phyloP scores from a whole-genome alignment of 2,888 invertebrate species.

The Liposcelis brunnea region DNA sequence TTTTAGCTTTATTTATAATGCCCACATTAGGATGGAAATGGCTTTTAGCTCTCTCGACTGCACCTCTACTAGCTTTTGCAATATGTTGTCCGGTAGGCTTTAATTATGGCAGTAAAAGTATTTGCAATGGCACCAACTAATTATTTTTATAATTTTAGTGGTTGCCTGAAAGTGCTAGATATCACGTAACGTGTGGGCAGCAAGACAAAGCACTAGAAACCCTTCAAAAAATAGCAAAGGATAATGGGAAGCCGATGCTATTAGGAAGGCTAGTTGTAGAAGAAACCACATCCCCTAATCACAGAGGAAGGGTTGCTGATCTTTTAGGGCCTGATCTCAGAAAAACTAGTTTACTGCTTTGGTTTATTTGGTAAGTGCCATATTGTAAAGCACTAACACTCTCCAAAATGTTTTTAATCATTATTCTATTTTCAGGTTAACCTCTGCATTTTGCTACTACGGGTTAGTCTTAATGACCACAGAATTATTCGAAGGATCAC shows the following conservation, averaged over 20 bases:
- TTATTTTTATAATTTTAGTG: slow-evolving; percentile 37
- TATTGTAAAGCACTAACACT: background rate
- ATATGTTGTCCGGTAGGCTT: slow-evolving; percentile 55
- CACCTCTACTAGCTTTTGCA: slow-evolving; percentile 72
- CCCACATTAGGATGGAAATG: slow-evolving; percentile 82
- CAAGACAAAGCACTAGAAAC: slow-evolving; percentile 72
- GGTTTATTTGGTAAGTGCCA: slow-evolving; percentile 71
- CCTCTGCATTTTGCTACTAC: slow-evolving; percentile 89
- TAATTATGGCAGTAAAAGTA: slow-evolving; percentile 2
- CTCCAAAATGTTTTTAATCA: too few relatives aligned
- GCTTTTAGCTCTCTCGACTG: slow-evolving; percentile 77
- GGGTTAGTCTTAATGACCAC: slow-evolving; percentile 90
- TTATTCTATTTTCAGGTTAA: slow-evolving; percentile 70
- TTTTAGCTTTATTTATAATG: slow-evolving; percentile 78
- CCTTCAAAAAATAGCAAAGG: slow-evolving; percentile 62
- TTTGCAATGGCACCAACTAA: background rate
- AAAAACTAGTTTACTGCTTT: slow-evolving; percentile 68
- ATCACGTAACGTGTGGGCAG: slow-evolving; percentile 70
- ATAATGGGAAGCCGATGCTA: slow-evolving; percentile 79
- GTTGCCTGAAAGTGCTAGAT: slow-evolving; percentile 86
- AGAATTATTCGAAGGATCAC: slow-evolving; percentile 58
- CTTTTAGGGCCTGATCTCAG: slow-evolving; percentile 62
- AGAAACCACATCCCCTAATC: slow-evolving; percentile 33
- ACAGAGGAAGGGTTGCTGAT: slow-evolving; percentile 50
- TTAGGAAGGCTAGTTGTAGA: slow-evolving; percentile 70